Conservation (phyloP, 2,113 vertebrate species). For the Puntigrus tetrazona region DNA sequence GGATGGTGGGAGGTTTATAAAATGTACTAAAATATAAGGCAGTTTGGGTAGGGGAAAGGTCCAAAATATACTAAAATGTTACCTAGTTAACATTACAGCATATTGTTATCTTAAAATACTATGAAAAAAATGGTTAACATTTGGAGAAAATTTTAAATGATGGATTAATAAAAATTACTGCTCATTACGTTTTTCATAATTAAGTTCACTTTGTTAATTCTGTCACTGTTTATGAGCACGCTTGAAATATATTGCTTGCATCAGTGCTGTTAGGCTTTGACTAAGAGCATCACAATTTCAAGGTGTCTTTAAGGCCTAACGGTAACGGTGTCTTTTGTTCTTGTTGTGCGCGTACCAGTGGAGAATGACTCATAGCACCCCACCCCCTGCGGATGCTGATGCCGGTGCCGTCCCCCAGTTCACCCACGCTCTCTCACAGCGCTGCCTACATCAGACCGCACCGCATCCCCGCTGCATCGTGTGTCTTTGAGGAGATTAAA, state of each 20-base stretch:
- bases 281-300: background rate
- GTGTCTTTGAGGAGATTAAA: slow-evolving; percentile 32
- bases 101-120: background rate
- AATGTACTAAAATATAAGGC: background rate
- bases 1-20: background rate
- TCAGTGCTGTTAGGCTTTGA: background rate
- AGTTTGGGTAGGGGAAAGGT: background rate
- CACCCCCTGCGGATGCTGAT: slow-evolving; percentile 7
- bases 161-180: background rate
- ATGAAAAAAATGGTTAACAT: background rate
- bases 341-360: slow-evolving; percentile 4
- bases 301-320: background rate
- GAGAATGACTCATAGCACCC: slow-evolving; percentile 51
- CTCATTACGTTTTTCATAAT: background rate
- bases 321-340: slow-evolving; percentile 12
- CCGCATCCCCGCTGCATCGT: background rate
- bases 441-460: background rate
- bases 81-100: background rate
- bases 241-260: background rate
- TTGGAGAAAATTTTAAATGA: too few relatives aligned
- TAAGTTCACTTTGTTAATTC: background rate
- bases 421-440: slow-evolving; percentile 15
- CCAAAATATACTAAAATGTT: background rate
- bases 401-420: background rate
- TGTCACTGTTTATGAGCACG: background rate